Percentiles rank a stretch among this genome's conserved stretches.
Evolutionary conservation across 1,140 invertebrate species (phyloP).

Genomic region (Drosophila lowei): DNA sequence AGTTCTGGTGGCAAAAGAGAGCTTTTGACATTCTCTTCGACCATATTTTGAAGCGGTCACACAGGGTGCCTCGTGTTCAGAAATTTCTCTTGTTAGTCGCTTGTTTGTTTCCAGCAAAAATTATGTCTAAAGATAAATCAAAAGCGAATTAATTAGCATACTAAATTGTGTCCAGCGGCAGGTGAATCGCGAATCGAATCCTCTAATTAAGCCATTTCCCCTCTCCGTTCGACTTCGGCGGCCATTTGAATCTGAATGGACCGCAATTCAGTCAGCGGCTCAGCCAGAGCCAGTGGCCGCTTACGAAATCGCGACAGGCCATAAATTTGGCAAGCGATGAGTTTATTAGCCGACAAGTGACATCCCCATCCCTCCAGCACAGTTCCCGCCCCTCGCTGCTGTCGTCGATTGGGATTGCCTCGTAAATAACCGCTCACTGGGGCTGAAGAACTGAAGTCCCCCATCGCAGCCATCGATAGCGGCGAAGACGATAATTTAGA

Average conservation of each 20-base stretch:
- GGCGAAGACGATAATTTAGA: conserved; percentile 32
- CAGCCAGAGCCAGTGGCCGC: conserved; percentile 7
- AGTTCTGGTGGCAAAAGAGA: conserved; percentile 50
- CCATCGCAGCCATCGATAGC: conserved; percentile 55
- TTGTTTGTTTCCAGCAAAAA: conserved; percentile 6
- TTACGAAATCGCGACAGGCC: conserved; percentile 48
- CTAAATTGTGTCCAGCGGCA: conserved; percentile 20
- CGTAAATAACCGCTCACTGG: conserved; percentile 56
- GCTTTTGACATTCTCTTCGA: conserved; percentile 15
- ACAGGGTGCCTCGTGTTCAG: conserved; percentile 54
- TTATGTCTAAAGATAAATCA: not conserved
- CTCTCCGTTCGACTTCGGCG: conserved; percentile 16
- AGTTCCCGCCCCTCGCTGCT: not conserved
- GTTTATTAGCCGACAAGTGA: conserved; percentile 65
- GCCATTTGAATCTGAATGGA: conserved; percentile 49
- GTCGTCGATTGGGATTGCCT: conserved; percentile 17
- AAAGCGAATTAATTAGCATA: conserved; percentile 40
- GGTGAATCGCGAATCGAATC: conserved; percentile 30
- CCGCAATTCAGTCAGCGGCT: conserved; percentile 25
- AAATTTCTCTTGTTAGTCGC: conserved; percentile 1
- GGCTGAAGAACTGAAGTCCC: conserved; percentile 13
- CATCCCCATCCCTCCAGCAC: not conserved
- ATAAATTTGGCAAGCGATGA: conserved; percentile 60
- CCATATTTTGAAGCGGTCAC: not conserved
- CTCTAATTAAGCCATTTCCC: conserved; percentile 47